phyloP scores from a whole-genome alignment of 2,797 vertebrate species.

The Pelodytes ibericus region DNA sequence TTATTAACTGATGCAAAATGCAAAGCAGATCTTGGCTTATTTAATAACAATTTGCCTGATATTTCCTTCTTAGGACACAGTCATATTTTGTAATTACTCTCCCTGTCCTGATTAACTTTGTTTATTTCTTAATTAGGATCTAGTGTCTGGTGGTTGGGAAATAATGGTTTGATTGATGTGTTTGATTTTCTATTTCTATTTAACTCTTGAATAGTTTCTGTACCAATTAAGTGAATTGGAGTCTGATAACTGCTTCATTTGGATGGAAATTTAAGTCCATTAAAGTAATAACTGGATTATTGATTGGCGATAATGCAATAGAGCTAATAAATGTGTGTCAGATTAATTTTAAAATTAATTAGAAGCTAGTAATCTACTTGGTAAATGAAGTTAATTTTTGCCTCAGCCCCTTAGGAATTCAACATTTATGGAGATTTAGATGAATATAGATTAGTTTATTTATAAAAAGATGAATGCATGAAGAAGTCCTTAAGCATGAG shows the following conservation, averaged over 20 bases:
- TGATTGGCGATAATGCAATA: conserved; percentile 69
- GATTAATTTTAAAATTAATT: conserved; percentile 47
- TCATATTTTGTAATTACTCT: conserved; percentile 66
- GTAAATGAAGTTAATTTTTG: conserved; percentile 30
- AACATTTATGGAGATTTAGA: conserved; percentile 3
- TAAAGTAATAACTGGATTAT: conserved; percentile 68
- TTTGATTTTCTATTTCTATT: conserved; percentile 71
- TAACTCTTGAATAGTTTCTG: conserved; percentile 59
- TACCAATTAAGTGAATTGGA: conserved; percentile 65
- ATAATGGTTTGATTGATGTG: conserved; percentile 74
- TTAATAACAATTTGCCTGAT: conserved; percentile 59
- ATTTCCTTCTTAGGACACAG: conserved; percentile 59
- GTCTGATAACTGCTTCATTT: conserved; percentile 52
- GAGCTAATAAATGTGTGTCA: conserved; percentile 53
- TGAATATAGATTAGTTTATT: background rate
- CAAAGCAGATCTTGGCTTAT: conserved; percentile 55
- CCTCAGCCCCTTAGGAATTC: conserved; percentile 2
- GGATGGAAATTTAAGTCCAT: conserved; percentile 65
- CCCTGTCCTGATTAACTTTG: conserved; percentile 71
- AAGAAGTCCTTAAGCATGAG: no score
- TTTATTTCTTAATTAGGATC: conserved; percentile 72
- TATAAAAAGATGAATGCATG: background rate
- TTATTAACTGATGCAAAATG: conserved; percentile 45
- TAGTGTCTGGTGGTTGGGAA: conserved; percentile 64
- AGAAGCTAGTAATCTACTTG: conserved; percentile 4